These are phyloP conservation scores for Cacatua alba DNA, from an alignment of 2,113 vertebrate species.

Conservation along the genomic window DNA sequence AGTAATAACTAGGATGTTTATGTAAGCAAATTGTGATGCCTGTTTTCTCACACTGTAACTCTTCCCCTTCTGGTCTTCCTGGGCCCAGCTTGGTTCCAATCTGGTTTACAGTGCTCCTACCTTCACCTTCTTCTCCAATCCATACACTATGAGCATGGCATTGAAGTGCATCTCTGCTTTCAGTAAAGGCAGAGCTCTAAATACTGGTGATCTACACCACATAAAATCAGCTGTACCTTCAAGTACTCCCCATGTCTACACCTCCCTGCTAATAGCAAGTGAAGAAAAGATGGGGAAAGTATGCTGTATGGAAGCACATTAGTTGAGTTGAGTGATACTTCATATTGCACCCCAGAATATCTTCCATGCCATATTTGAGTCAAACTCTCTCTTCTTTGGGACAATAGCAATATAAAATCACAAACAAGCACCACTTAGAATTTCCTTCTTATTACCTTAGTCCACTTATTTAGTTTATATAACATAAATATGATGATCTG, in stretches of 20 bases:
- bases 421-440: not conserved
- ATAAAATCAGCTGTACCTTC: not conserved
- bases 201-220: not conserved
- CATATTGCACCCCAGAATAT: not conserved
- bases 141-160: not conserved
- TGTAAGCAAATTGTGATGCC: not conserved
- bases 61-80: not conserved
- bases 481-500: not conserved
- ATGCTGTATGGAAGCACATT: not conserved
- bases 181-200: not conserved
- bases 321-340: not conserved
- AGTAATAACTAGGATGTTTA: not conserved
- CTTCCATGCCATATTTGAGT: not conserved
- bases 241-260: not conserved
- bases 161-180: not conserved
- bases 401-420: not conserved
- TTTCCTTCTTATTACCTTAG: not conserved
- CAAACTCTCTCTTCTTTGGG: not conserved
- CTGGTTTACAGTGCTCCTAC: not conserved
- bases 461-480: not conserved
- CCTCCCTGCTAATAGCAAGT: not conserved
- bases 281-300: not conserved
- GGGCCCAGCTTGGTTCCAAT: not conserved
- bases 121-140: not conserved
- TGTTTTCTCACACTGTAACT: not conserved